Conservation (phyloP, 2,113 vertebrate species). For the Polyodon spathula region DNA sequence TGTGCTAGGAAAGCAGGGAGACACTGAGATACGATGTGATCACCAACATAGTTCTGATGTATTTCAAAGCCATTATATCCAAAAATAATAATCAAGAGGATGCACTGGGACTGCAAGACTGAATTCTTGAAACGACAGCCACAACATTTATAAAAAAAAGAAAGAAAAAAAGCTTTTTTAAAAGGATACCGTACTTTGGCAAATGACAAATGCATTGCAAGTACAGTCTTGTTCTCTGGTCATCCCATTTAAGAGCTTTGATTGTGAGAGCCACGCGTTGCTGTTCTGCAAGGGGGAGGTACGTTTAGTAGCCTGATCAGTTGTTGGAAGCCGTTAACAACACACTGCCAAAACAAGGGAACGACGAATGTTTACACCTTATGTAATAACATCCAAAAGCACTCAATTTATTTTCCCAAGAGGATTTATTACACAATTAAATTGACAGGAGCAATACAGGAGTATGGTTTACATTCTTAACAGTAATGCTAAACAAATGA, state of each 20-base stretch:
- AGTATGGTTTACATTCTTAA: neutral
- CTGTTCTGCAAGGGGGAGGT: neutral
- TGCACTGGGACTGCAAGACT: too few relatives aligned
- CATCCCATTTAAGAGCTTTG: neutral
- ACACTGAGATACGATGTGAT: too few relatives aligned
- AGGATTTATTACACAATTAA: slow-evolving; percentile 15
- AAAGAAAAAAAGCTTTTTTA: too few relatives aligned
- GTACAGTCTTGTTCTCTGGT: too few relatives aligned
- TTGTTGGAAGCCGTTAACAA: neutral
- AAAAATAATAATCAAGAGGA: too few relatives aligned
- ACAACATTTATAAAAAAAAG: too few relatives aligned
- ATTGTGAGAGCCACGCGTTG: neutral
- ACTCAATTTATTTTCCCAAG: neutral
- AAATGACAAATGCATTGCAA: too few relatives aligned
- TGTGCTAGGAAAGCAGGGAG: too few relatives aligned
- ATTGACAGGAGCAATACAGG: neutral
- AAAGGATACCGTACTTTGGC: too few relatives aligned
- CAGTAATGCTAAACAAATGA: neutral
- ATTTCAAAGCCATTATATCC: too few relatives aligned
- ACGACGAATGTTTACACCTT: slow-evolving; percentile 8
- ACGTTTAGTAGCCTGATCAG: slow-evolving; percentile 2
- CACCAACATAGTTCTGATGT: too few relatives aligned
- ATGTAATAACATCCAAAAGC: slow-evolving; percentile 16
- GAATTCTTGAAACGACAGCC: too few relatives aligned
- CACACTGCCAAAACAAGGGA: slow-evolving; percentile 1